Base-by-base conservation (phyloP, 2,113 vertebrate genomes). In the Asarcornis scutulata region DNA sequence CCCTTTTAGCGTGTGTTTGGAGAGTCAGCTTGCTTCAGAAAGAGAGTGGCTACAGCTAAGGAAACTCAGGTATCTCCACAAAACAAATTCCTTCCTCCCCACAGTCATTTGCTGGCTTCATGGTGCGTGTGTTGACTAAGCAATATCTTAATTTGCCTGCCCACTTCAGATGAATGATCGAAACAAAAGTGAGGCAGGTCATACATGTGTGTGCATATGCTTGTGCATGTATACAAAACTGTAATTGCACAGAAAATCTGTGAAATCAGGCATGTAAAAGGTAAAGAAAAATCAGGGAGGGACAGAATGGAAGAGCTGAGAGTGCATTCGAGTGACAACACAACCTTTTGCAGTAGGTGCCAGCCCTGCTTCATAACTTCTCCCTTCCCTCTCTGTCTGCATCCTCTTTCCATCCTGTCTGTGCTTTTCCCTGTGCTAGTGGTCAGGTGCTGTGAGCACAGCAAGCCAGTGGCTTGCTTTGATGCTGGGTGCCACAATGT, bases 91-190 rank as follows among this genome's bases (percentile, higher is more conserved):
- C 53, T 32, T 36, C 9, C 25, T 53, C 10, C 36, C 26, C 4
- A 16, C 9, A 13, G 36, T 12, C 11, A 5, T 18, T 59, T 73
- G 16, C 23, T 27, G 36, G 62, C 23, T 60, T 63, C 2, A 0
- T 0, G 1, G 22, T 69, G n/a, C 34, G n/a, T n/a, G 20, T 0
- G 0, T 11, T 46, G 38, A 14, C 8, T 1, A 21, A 34, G 40
- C 0, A 4, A 3, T 55, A 10, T 32, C 31, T 58, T 17, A 40
- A 38, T 21, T 72, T 12, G 55, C 6, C n/a, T 10, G 3, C 52
- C 9, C 17, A 0, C 2, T 83, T 36, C 14, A 44, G 34, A 8
- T 3, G 21, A 38, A 25, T 27, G 56, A 59, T n/a, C 2, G 15
- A 18, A 0, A 1, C 5, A 71, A 56, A 18, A 80, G 17, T 1